Conservation (phyloP, 2,113 vertebrate species). For the Pomatorhinus ruficollis region DNA sequence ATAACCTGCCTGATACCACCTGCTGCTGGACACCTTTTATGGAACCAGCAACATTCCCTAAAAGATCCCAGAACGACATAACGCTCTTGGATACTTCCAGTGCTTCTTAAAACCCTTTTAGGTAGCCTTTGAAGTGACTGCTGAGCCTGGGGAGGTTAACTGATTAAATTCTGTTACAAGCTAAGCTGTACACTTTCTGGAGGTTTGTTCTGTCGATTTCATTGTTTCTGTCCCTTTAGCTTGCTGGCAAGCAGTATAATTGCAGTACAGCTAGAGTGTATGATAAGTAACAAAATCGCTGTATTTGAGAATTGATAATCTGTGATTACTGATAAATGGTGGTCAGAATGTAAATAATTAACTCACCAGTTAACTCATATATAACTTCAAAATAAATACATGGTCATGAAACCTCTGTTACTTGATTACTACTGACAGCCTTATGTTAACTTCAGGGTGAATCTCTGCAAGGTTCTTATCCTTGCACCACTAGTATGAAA, state of each 20-base stretch:
- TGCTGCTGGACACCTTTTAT: background rate
- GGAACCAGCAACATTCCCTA: background rate
- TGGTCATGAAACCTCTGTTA: background rate
- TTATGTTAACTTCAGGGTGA: background rate
- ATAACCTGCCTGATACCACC: background rate
- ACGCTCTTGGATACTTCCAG: background rate
- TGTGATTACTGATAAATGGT: background rate
- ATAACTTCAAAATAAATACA: background rate
- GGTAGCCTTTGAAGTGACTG: background rate
- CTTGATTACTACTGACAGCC: background rate
- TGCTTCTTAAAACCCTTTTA: background rate
- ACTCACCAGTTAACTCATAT: background rate
- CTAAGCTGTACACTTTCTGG: background rate
- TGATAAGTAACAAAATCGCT: background rate
- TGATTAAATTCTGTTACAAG: background rate
- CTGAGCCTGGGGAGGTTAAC: background rate
- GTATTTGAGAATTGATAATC: background rate
- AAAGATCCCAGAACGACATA: background rate
- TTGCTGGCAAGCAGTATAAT: background rate
- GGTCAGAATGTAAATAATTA: background rate
- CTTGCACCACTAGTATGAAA: background rate
- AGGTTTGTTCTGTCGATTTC: background rate
- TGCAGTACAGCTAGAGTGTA: background rate
- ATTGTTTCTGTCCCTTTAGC: background rate
- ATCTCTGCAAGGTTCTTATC: background rate